A percentile compares a stretch with the other conserved stretches of the same genome.
These are phyloP conservation scores for Pomacea maculata DNA, from an alignment of 1,140 invertebrate species.

Conservation along the genomic window DNA sequence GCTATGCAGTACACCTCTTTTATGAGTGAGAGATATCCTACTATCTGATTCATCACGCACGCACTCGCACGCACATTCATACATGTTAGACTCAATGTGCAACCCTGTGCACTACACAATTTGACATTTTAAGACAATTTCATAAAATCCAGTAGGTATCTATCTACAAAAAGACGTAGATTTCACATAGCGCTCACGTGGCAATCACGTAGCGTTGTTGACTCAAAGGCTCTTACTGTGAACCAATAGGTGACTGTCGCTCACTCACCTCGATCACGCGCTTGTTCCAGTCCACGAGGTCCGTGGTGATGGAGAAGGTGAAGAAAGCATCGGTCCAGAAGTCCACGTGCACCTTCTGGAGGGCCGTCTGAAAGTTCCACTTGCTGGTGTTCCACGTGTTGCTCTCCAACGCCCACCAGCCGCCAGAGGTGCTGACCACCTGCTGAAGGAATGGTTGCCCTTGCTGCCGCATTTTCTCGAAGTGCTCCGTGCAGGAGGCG, in stretches of 20 bases:
- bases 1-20: neutral
- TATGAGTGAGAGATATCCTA: no score
- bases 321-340: conserved; percentile 56
- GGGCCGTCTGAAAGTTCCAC: conserved; percentile 42
- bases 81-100: neutral
- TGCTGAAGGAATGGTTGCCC: conserved; percentile 47
- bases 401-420: conserved; percentile 47
- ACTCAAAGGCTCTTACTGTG: no score
- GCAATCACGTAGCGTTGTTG: no score
- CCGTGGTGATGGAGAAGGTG: conserved; percentile 44
- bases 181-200: no score
- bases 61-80: conserved; percentile 4
- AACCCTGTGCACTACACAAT: neutral
- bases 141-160: no score
- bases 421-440: conserved; percentile 35
- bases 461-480: conserved; percentile 40
- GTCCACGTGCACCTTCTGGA: conserved; percentile 50
- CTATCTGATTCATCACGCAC: neutral
- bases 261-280: conserved; percentile 49
- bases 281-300: conserved; percentile 38
- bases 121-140: no score
- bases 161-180: no score
- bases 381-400: conserved; percentile 27
- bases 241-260: neutral
- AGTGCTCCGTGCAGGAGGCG: conserved; percentile 53